Conservation (phyloP, 2,888 invertebrate species). For the Artemia sp. region DNA sequence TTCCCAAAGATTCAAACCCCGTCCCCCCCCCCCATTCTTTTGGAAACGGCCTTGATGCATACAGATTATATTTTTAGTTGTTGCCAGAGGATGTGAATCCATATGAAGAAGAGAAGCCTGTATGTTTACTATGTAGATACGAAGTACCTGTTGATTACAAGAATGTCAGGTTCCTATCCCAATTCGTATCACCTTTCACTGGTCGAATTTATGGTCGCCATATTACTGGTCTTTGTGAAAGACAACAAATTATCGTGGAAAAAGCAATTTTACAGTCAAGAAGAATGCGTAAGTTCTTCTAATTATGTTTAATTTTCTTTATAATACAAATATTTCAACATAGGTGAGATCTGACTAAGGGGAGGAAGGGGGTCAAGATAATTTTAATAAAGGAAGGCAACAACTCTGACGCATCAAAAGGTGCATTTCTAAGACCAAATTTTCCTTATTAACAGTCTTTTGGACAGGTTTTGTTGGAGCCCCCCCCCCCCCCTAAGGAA, state of each 20-base stretch:
- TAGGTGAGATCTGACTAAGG: too few relatives aligned
- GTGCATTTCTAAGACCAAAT: too few relatives aligned
- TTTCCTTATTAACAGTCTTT: too few relatives aligned
- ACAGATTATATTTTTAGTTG: slow-evolving; percentile 23
- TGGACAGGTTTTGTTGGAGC: too few relatives aligned
- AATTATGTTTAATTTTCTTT: slow-evolving; percentile 16
- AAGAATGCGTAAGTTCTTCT: slow-evolving; percentile 40
- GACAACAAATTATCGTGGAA: slow-evolving; percentile 57
- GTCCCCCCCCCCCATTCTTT: too few relatives aligned
- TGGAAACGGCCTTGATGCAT: too few relatives aligned
- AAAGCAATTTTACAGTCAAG: slow-evolving; percentile 56
- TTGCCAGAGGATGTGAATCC: slow-evolving; percentile 49
- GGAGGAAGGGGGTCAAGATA: too few relatives aligned
- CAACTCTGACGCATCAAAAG: too few relatives aligned
- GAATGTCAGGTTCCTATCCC: slow-evolving; percentile 73
- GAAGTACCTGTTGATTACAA: slow-evolving; percentile 72
- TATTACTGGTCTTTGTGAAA: slow-evolving; percentile 71
- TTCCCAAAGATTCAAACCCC: too few relatives aligned
- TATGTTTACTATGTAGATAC: slow-evolving; percentile 66
- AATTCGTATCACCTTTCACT: slow-evolving; percentile 89
- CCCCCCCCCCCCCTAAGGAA: too few relatives aligned
- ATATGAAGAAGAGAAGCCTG: slow-evolving; percentile 48
- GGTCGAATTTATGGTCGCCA: slow-evolving; percentile 79
- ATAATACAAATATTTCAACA: background rate
- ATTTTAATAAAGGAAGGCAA: too few relatives aligned